A percentile compares a stretch with the other conserved stretches of the same genome.
Conservation (phyloP, 2,113 vertebrate species). For the Mesembrinibis cayennensis region DNA sequence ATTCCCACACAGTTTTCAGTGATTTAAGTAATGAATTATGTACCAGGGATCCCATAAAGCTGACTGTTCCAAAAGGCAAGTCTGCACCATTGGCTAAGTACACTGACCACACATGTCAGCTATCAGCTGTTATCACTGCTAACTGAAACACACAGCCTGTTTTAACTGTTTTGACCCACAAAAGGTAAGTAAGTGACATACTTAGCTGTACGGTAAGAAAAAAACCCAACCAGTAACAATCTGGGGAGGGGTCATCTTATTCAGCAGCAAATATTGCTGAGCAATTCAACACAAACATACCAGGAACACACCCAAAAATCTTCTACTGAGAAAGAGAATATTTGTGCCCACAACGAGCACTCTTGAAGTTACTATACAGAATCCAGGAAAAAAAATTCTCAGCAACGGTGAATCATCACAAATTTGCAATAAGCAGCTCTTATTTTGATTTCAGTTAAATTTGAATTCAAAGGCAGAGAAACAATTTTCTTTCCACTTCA, state of each 20-base stretch:
- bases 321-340: slow-evolving; percentile 21
- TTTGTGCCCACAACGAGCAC: background rate
- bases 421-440: background rate
- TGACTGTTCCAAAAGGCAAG: background rate
- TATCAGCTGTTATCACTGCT: background rate
- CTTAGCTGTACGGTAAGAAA: background rate
- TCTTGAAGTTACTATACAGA: slow-evolving; percentile 29
- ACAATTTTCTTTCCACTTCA: background rate
- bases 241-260: background rate
- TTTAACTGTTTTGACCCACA: background rate
- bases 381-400: slow-evolving; percentile 58
- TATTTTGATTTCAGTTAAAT: slow-evolving; percentile 32
- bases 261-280: background rate
- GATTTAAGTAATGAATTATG: background rate
- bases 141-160: background rate
- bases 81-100: background rate
- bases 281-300: slow-evolving; percentile 2
- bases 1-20: background rate
- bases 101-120: background rate
- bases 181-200: background rate
- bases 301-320: background rate
- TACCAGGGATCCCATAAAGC: background rate
- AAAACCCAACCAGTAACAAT: background rate
- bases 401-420: slow-evolving; percentile 26
- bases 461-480: background rate